Evolutionary conservation across 2,113 vertebrate species (phyloP), one percentile per base, ranked within the genome.

Genomic region (Xiphophorus maculatus): DNA sequence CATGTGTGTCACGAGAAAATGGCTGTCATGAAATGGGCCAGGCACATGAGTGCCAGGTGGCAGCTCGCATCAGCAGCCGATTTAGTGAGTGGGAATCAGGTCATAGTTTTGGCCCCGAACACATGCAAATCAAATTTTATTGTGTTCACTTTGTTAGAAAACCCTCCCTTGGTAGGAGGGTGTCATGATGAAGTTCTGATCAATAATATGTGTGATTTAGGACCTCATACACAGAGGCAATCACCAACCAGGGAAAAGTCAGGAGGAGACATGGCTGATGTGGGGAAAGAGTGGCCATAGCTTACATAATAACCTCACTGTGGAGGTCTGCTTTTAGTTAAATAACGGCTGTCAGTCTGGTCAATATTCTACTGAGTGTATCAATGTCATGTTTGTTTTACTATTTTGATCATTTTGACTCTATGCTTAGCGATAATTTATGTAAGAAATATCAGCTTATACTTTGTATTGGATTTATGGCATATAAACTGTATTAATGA

Each of bases 11-110:
- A 81, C 69, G 54, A 30, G 44, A 71, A n/a, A 69, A 42, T 80
- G 86, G 76, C 76, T 84, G 79, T 86, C 74, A 76, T 76, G 40
- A 87, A 88, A 89, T 60, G 76, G 71, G 74, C 85, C 73, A 78
- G 74, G 63, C 75, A 67, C 73, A 76, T 62, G 74, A 88, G 84
- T 77, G 81, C 89, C 87, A 92, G 83, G 77, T 88, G 87, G 84
- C 88, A 76, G 78, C 87, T 88, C 79, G 64, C 72, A 83, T 79
- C 82, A 81, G 71, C 73, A 73, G 75, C 78, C 73, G 72, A 87
- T 71, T 81, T 44, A 17, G 30, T 64, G 66, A 65, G 37, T 76
- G 74, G 54, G 79, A 58, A 15, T 73, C 14, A n/a, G 74, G 30
- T 76, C 29, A 33, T 71, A 44, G 73, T n/a, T 78, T 62, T 72